Conservation (phyloP, 2,113 vertebrate genomes). For the Tichodroma muraria region DNA sequence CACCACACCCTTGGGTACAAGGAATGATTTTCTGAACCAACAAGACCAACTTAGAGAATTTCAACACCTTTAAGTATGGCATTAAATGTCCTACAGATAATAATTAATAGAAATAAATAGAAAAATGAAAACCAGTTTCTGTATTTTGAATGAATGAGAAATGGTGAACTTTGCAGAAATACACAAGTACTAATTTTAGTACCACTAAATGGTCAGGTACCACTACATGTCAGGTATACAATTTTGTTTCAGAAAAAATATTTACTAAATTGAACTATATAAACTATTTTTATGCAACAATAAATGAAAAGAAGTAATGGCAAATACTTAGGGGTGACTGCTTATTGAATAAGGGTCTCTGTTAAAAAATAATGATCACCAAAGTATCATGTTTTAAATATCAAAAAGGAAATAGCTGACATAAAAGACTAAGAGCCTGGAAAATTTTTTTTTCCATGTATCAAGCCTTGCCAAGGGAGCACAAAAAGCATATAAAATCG, state of each 20-base stretch:
- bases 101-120: background rate
- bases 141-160: background rate
- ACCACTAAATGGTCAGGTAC: background rate
- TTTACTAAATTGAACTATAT: background rate
- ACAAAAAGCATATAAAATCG: conserved; percentile 42
- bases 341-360: conserved; percentile 30
- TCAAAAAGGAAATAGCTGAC: conserved; percentile 38
- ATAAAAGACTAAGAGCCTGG: conserved; percentile 43
- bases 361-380: conserved; percentile 33
- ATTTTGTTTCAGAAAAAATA: background rate
- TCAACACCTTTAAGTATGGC: background rate
- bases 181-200: background rate
- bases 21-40: background rate
- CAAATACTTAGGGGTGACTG: background rate
- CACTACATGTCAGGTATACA: background rate
- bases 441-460: conserved; percentile 52
- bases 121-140: background rate
- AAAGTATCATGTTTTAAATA: conserved; percentile 9
- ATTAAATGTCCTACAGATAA: background rate
- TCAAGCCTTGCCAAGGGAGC: conserved; percentile 36
- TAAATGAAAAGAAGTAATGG: background rate
- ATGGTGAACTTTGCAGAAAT: background rate
- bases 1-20: background rate
- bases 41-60: background rate
- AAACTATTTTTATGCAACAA: background rate